Evolutionary conservation across 2,797 vertebrate genomes (phyloP).

Genomic region (Halcyon smyrnensis): DNA sequence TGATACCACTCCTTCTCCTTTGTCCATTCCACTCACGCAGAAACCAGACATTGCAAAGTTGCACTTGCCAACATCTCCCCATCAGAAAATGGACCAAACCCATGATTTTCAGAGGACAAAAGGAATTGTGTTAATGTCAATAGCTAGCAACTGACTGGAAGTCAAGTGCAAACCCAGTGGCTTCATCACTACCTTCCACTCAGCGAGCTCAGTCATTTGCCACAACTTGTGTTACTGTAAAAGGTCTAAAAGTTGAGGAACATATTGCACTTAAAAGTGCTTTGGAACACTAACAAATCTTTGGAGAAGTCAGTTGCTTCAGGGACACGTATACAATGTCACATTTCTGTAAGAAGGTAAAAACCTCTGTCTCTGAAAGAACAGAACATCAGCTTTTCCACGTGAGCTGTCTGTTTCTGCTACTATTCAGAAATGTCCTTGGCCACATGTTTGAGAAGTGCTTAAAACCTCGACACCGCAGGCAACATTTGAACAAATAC

Average conservation of each 20-base stretch:
- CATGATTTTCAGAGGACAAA: conserved; percentile 63
- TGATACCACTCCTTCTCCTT: background rate
- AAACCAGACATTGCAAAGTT: conserved; percentile 2
- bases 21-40: conserved; percentile 11
- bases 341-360: background rate
- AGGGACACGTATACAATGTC: background rate
- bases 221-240: background rate
- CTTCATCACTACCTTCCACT: background rate
- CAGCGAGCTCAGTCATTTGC: background rate
- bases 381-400: background rate
- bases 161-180: background rate
- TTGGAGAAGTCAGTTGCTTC: background rate
- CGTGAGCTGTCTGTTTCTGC: conserved; percentile 40
- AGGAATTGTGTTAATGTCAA: background rate
- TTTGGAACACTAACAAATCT: background rate
- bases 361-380: background rate
- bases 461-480: background rate
- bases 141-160: conserved; percentile 1
- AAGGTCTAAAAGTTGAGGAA: background rate
- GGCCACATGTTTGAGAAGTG: background rate
- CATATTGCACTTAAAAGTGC: background rate
- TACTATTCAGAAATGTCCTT: conserved; percentile 43
- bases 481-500: background rate
- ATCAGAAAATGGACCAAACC: conserved; percentile 72
- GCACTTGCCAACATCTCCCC: conserved; percentile 39